These are phyloP conservation scores for Champsocephalus gunnari DNA, from an alignment of 2,797 vertebrate genomes.

Conservation along the genomic window DNA sequence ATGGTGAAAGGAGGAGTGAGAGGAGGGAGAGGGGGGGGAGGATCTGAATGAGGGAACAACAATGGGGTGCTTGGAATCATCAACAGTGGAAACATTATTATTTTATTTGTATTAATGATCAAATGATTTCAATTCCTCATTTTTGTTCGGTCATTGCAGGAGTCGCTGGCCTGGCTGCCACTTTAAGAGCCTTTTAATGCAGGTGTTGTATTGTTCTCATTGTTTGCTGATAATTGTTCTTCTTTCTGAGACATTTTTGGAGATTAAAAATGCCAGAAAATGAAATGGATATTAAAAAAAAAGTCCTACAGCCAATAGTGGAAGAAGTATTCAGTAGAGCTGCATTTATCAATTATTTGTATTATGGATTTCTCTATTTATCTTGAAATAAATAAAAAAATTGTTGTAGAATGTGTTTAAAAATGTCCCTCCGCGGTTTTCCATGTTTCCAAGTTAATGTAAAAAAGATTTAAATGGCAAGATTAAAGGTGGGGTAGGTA, in stretches of 20 bases:
- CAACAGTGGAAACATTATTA: conserved; percentile 22
- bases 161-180: conserved; percentile 58
- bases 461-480: no score
- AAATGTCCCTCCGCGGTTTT: no score
- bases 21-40: neutral
- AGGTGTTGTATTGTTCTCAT: neutral
- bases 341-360: no score
- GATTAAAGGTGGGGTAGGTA: no score
- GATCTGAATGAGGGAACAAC: conserved; percentile 83
- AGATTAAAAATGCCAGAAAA: neutral
- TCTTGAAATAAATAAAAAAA: no score
- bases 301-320: neutral
- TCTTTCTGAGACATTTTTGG: neutral
- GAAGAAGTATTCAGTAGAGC: neutral
- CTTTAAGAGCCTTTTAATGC: neutral
- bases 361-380: no score
- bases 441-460: no score
- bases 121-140: conserved; percentile 72
- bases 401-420: no score
- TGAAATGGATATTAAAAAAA: neutral
- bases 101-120: neutral
- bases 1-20: conserved; percentile 66
- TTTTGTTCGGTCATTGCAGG: conserved; percentile 61
- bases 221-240: neutral
- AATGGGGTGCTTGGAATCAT: conserved; percentile 85